Conservation (phyloP, 2,797 vertebrate species). For the Lacerta viridis region DNA sequence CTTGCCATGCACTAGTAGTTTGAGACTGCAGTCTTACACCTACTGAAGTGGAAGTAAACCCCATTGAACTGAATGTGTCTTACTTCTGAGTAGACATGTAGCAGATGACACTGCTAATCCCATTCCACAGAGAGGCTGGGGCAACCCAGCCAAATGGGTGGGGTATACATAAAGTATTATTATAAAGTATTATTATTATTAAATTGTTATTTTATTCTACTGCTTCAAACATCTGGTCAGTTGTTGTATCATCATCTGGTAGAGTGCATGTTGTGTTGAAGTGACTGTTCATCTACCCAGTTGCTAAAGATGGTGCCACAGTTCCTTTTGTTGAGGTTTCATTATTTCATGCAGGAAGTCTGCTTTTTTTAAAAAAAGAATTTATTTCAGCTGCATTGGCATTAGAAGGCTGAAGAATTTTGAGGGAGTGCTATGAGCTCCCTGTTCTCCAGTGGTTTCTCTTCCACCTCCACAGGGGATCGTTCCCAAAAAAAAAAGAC, state of each 20-base stretch:
- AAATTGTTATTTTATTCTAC: not conserved
- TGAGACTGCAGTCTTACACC: not conserved
- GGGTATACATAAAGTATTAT: not conserved
- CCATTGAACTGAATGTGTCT: not conserved
- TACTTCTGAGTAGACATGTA: not conserved
- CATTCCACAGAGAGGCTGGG: too few relatives aligned
- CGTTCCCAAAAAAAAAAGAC: too few relatives aligned
- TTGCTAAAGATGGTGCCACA: not conserved
- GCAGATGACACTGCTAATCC: too few relatives aligned
- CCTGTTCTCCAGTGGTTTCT: too few relatives aligned
- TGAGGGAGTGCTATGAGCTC: too few relatives aligned
- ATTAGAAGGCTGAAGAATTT: not conserved
- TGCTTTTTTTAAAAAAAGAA: not conserved
- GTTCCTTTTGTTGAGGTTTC: slow-evolving; percentile 34
- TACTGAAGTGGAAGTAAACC: not conserved
- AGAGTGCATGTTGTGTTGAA: not conserved
- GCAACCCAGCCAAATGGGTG: too few relatives aligned
- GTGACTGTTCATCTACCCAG: not conserved
- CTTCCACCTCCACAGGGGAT: too few relatives aligned
- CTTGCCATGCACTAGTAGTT: not conserved
- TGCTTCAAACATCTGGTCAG: not conserved
- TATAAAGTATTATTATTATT: not conserved
- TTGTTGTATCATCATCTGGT: not conserved
- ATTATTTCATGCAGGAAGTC: slow-evolving; percentile 23
- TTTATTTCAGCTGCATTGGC: not conserved